Evolutionary conservation across 2,888 invertebrate genomes (phyloP).

Genomic region (Lapara coniferarum): DNA sequence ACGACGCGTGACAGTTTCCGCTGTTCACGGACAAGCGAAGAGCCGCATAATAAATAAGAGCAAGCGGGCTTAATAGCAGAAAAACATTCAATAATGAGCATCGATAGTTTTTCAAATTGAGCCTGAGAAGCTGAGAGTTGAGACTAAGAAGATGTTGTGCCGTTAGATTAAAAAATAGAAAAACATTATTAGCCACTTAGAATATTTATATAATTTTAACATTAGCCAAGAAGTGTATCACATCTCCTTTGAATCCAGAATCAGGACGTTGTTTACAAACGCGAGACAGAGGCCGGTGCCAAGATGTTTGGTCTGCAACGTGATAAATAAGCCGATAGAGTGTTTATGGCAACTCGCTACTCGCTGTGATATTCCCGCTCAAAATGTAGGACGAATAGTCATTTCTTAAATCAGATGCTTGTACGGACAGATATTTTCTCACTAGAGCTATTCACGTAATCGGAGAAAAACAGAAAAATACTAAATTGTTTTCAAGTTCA

Average conservation of each 20-base stretch:
- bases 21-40: background rate
- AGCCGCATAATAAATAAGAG: background rate
- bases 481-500: no score
- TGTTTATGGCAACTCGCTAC: slow-evolving; percentile 30
- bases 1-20: slow-evolving; percentile 21
- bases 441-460: background rate
- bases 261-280: slow-evolving; percentile 12
- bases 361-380: background rate
- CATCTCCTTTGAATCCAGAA: background rate
- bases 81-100: background rate
- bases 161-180: no score
- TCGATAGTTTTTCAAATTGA: no score
- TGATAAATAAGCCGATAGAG: slow-evolving; percentile 24
- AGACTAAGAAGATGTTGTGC: no score
- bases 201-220: no score
- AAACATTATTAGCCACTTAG: no score
- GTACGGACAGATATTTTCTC: background rate
- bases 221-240: background rate
- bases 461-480: background rate
- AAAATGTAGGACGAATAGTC: background rate
- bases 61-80: background rate
- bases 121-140: background rate
- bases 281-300: slow-evolving; percentile 7
- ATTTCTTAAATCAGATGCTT: background rate
- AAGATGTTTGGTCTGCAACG: slow-evolving; percentile 13